Percentiles rank a stretch among this genome's conserved stretches.
These are phyloP conservation scores for Pipra filicauda DNA, from an alignment of 2,113 vertebrate genomes.

Conservation along the genomic window DNA sequence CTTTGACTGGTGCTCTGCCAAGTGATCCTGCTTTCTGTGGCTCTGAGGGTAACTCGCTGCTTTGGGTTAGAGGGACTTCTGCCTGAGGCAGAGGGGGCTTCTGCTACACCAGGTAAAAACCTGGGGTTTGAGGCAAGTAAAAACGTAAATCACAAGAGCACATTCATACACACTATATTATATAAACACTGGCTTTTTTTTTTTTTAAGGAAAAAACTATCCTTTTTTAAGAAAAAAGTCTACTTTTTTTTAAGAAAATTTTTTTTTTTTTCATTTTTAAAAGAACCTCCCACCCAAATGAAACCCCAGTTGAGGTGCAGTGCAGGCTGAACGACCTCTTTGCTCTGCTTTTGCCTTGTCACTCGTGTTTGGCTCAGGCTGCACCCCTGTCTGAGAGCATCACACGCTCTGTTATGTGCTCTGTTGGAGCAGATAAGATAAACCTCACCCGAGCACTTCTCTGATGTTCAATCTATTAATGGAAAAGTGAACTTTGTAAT, in stretches of 20 bases:
- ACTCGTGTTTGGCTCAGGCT: not conserved
- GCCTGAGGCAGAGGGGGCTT: not conserved
- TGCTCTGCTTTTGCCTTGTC: not conserved
- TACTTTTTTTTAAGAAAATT: not conserved
- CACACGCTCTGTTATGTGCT: accelerated
- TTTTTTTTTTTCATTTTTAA: not conserved
- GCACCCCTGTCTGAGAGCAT: accelerated
- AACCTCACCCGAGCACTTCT: not conserved
- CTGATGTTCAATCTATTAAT: not conserved
- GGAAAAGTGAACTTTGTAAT: not conserved
- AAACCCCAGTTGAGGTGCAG: not conserved
- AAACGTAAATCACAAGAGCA: not conserved
- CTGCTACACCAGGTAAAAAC: not conserved
- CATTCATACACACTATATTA: not conserved
- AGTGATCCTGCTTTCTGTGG: not conserved
- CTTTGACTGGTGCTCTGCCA: not conserved
- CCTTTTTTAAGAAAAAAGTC: not conserved
- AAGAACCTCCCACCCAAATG: too few relatives aligned
- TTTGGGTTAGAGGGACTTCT: not conserved
- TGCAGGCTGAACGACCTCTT: not conserved
- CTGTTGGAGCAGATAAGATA: not conserved
- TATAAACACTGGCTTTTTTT: not conserved
- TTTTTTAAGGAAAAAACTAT: not conserved
- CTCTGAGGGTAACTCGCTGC: not conserved
- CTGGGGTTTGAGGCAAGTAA: not conserved